Base-by-base conservation (phyloP, 2,888 invertebrate genomes). In the Vannuccia rotundouncinata region DNA sequence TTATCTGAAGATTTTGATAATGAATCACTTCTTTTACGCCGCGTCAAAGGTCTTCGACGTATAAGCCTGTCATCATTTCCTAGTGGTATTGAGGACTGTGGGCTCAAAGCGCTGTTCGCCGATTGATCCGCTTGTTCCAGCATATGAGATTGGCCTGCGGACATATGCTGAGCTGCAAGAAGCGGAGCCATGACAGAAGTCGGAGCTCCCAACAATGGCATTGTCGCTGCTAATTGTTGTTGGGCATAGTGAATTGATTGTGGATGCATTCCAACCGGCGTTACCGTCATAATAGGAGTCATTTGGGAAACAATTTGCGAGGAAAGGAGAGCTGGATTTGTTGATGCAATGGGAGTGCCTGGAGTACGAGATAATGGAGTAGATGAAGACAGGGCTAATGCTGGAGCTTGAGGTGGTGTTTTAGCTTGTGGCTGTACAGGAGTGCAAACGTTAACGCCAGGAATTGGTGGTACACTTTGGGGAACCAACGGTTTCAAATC, bases 361-460 rank as follows among this genome's bases (percentile, higher is more conserved):
- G 66, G 66, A 13, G 66, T 27, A 13, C 66, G 66, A 66, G 66
- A 66, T 22, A 66, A 27, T 5, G 66, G 66, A 22, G 10, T 66
- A 2, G 66, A 66, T 22, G 66, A n/a, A 22, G 66, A 66, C 2
- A 66, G 25, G 2, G 66, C 66, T 27, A 22, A 13, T 66, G 22
- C 17, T 22, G 66, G 66, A 2, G 66, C 66, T 22, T 66, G 66
- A 22, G 66, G 66, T n/a, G 66, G 66, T 22, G 66, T 66, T n/a
- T 66, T 66, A 22, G 66, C 66, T 66, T 5, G 66, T n/a, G 66
- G 66, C 25, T 13, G 66, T 22, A 66, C 66, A 5, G 66, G 66
- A 66, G 66, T 66, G 25, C 66, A 66, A 22, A 66, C 66, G 25
- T 66, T 66, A 27, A 66, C 66, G 2, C 66, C 66, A 66, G 66